Base-by-base conservation (phyloP, 2,888 invertebrate genomes). In the Himalopsyche kuldschensis region DNA sequence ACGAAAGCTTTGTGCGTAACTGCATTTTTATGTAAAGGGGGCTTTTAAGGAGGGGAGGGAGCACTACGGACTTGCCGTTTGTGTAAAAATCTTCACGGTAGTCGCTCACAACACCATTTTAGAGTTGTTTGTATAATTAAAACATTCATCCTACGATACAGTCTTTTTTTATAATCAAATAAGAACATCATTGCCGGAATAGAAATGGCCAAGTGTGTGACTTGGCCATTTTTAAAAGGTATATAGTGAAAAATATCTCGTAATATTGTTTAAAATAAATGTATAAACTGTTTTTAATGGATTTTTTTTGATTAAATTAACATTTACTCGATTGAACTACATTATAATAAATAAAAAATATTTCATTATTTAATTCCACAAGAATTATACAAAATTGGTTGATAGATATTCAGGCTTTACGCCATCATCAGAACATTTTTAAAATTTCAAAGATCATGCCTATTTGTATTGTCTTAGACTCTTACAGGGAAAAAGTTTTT, bases 21-120 rank as follows among this genome's bases (percentile, higher is more conserved):
- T 83, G 84, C 83, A 83, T 81, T 84, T 84, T 83, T 84, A 84
- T 84, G 84, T 79, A 84, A 84, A 84, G 78, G 75, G 75, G 75
- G 82, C 78, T 77, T 78, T 83, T 41, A 41, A 30, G 46, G 41
- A n/a, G 55, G 55, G 24, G 20, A 75, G n/a, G 27, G 8, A 78
- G 17, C 3, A 30, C 47, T 20, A n/a, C 20, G 41, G 31, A 47
- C 27, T 20, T 47, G 15, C 63, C 47, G 24, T n/a, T 55, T 10
- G 55, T 55, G 55, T 55, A 55, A 55, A 55, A 55, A 24, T 24
- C 55, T 55, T 48, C 48, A 48, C 2, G 48, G n/a, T 2, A n/a
- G n/a, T 48, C 48, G 48, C 55, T 20, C 55, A 24, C 55, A 55
- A 55, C 55, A 55, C 20, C 55, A 55, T 55, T 55, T 24, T 20